Conservation (phyloP, 2,888 invertebrate species). For the Steinernema scapterisci region DNA sequence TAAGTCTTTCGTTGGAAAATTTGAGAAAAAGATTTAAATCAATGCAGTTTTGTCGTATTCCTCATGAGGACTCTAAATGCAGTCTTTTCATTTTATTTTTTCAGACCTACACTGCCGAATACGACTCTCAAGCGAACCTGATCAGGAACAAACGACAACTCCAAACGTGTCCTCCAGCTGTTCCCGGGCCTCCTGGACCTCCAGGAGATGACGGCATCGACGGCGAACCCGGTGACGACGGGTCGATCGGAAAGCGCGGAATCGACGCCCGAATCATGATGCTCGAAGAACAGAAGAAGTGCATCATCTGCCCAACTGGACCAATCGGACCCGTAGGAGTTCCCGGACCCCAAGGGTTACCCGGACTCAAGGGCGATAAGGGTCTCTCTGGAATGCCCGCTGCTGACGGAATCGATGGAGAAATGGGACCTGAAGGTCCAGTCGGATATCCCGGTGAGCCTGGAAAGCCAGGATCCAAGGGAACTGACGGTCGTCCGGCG, state of each 20-base stretch:
- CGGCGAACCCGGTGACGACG: constrained; percentile 43
- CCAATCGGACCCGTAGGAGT: constrained; percentile 46
- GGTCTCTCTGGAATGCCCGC: constrained; percentile 50
- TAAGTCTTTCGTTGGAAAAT: no score
- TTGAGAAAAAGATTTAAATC: no score
- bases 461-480: constrained; percentile 42
- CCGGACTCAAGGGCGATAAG: constrained; percentile 45
- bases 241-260: constrained; percentile 50
- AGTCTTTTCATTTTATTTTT: neutral
- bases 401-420: constrained; percentile 51
- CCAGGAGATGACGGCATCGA: constrained; percentile 42
- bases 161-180: constrained; percentile 43
- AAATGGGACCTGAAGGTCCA: constrained; percentile 44
- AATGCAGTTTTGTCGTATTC: no score
- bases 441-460: constrained; percentile 38
- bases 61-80: no score
- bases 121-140: constrained; percentile 37
- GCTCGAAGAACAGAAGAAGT: constrained; percentile 59
- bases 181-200: constrained; percentile 41
- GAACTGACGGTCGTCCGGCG: constrained; percentile 39
- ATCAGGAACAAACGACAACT: constrained; percentile 38
- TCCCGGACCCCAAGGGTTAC: constrained; percentile 44
- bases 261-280: constrained; percentile 59
- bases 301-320: constrained; percentile 53
- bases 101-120: constrained; percentile 44